Conservation (phyloP, 2,113 vertebrate genomes). For the Nesoenas mayeri region DNA sequence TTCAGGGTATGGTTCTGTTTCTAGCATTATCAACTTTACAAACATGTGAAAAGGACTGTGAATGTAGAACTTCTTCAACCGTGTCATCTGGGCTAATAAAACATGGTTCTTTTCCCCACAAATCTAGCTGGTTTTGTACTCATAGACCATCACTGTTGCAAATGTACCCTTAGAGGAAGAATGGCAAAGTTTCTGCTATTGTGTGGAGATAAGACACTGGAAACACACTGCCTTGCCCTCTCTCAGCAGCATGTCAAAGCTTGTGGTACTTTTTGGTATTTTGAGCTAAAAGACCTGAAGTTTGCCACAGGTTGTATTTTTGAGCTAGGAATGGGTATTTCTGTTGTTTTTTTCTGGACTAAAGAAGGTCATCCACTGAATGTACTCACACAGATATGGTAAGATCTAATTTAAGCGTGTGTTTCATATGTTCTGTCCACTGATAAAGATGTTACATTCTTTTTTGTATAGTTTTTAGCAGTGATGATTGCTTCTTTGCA, state of each 20-base stretch:
- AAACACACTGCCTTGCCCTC: fast-evolving
- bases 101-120: neutral
- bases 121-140: neutral
- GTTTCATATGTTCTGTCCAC: neutral
- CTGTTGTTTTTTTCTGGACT: neutral
- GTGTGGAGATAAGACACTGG: neutral
- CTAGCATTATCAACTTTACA: neutral
- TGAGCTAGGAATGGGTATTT: neutral
- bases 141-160: neutral
- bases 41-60: neutral
- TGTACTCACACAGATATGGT: neutral
- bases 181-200: neutral
- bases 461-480: neutral
- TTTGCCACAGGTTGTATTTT: neutral
- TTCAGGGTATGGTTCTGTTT: neutral
- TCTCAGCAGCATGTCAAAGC: neutral
- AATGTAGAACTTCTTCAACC: neutral
- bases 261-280: neutral
- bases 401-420: neutral
- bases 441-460: neutral
- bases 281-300: neutral
- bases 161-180: neutral
- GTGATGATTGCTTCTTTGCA: neutral
- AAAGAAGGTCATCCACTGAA: neutral
- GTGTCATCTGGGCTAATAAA: neutral